Evolutionary conservation across 37 sponge, comb jelly and placozoan species (phyloP).

Genomic region (Hormiphora californensis): DNA sequence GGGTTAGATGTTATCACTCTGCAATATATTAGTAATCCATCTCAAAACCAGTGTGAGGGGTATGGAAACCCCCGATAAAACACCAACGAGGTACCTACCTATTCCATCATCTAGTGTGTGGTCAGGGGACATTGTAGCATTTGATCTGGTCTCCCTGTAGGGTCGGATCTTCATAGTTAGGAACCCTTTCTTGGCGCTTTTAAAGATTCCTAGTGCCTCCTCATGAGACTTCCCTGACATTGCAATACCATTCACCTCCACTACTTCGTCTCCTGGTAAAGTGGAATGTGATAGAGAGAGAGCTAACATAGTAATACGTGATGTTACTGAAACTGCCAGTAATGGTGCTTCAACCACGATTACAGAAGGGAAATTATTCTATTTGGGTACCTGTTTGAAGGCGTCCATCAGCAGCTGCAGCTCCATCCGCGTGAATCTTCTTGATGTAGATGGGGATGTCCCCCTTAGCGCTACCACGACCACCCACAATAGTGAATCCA

Average conservation of each 20-base stretch:
- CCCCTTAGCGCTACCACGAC: slow-evolving; percentile 70
- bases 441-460: slow-evolving; percentile 80
- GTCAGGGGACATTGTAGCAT: not conserved
- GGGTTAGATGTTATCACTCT: too few species aligned
- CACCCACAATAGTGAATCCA: slow-evolving; percentile 89
- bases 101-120: slow-evolving; percentile 22
- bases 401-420: slow-evolving; percentile 73
- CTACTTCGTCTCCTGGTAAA: slow-evolving; percentile 67
- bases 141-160: not conserved
- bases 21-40: too few species aligned
- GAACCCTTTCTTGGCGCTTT: slow-evolving; percentile 54
- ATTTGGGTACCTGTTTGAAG: slow-evolving; percentile 66
- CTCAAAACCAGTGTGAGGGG: too few species aligned
- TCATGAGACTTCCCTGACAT: slow-evolving; percentile 65
- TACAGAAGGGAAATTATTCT: too few species aligned
- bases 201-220: slow-evolving; percentile 78
- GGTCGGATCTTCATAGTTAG: slow-evolving; percentile 15
- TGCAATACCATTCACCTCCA: slow-evolving; percentile 65
- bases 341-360: too few species aligned
- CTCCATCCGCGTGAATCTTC: slow-evolving; percentile 68
- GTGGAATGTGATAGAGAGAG: too few species aligned
- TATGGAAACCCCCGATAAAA: not conserved
- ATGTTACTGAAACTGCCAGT: too few species aligned
- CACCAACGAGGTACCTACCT: not conserved
- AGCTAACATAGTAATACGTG: too few species aligned